These are phyloP conservation scores for Centropyge bicolor DNA, from an alignment of 2,797 vertebrate species.

Conservation along the genomic window DNA sequence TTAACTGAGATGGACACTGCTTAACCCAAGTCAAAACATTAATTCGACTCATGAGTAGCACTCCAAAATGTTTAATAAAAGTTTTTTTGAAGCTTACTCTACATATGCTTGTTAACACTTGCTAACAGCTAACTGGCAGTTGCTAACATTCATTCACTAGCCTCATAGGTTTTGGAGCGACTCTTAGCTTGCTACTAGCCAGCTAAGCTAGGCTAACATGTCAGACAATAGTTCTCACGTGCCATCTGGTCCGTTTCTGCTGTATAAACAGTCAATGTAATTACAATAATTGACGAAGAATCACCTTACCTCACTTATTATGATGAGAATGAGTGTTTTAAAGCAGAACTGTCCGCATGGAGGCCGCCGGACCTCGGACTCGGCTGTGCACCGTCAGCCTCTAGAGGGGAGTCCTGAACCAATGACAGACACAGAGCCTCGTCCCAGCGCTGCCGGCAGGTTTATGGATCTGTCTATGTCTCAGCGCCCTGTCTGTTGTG, in stretches of 20 bases:
- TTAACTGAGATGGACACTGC: background rate
- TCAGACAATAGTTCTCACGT: background rate
- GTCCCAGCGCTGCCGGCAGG: slow-evolving; percentile 14
- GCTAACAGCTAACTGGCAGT: slow-evolving; percentile 28
- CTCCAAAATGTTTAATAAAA: rapidly evolving
- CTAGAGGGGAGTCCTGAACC: background rate
- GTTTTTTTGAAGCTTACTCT: rapidly evolving
- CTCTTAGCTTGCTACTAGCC: slow-evolving; percentile 45
- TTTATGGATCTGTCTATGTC: slow-evolving; percentile 22
- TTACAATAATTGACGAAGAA: background rate
- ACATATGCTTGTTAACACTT: background rate
- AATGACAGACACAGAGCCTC: slow-evolving; percentile 4
- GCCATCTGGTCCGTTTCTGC: too few species aligned
- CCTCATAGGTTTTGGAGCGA: background rate
- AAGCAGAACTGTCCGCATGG: slow-evolving; percentile 4
- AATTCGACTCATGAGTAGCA: rapidly evolving
- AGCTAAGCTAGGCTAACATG: slow-evolving; percentile 50
- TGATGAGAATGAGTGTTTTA: slow-evolving; percentile 3
- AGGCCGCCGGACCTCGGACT: slow-evolving; percentile 72
- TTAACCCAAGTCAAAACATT: background rate
- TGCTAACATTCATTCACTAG: slow-evolving; percentile 14
- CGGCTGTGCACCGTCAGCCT: slow-evolving; percentile 33
- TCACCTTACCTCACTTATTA: slow-evolving; percentile 64
- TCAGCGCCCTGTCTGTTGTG: background rate
- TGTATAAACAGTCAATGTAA: background rate